A percentile compares a stretch with the other conserved stretches of the same genome.
These are phyloP conservation scores for Microctonus hyperodae DNA, from an alignment of 2,888 invertebrate species.

Conservation along the genomic window DNA sequence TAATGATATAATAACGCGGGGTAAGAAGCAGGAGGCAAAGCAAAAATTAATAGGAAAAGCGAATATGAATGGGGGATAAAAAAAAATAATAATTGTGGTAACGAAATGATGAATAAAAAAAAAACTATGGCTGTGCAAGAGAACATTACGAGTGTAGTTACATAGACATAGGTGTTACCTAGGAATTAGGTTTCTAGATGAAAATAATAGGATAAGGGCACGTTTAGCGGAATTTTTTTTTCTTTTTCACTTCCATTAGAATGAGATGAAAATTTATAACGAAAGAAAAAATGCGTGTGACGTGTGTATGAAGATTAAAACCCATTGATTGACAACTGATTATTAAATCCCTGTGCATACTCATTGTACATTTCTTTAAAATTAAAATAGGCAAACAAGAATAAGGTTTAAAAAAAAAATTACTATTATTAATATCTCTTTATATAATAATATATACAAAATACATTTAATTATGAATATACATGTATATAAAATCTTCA, in stretches of 20 bases:
- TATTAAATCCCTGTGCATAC: constrained; percentile 39
- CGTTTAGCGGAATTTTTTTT: constrained; percentile 50
- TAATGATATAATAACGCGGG: constrained; percentile 27
- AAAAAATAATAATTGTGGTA: constrained; percentile 23
- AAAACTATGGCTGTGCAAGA: constrained; percentile 61
- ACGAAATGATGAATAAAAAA: constrained; percentile 39
- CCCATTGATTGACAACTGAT: constrained; percentile 27
- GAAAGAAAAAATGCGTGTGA: neutral
- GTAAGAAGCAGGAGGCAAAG: constrained; percentile 5
- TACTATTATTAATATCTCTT: constrained; percentile 59
- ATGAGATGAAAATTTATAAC: too few relatives aligned
- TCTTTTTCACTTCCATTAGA: neutral
- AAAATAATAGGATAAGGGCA: constrained; percentile 53
- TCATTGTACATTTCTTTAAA: constrained; percentile 58
- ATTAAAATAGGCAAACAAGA: constrained; percentile 45
- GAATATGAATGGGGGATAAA: constrained; percentile 22
- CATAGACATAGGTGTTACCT: constrained; percentile 61
- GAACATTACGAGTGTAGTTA: constrained; percentile 62
- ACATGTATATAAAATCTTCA: constrained; percentile 52
- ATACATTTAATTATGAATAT: constrained; percentile 53
- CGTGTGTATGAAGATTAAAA: neutral
- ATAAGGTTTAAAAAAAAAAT: constrained; percentile 44
- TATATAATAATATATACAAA: constrained; percentile 59
- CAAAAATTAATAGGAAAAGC: constrained; percentile 14
- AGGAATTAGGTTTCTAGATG: constrained; percentile 57